phyloP scores from a whole-genome alignment of 2,797 vertebrate species.

The Australoheros facetus region DNA sequence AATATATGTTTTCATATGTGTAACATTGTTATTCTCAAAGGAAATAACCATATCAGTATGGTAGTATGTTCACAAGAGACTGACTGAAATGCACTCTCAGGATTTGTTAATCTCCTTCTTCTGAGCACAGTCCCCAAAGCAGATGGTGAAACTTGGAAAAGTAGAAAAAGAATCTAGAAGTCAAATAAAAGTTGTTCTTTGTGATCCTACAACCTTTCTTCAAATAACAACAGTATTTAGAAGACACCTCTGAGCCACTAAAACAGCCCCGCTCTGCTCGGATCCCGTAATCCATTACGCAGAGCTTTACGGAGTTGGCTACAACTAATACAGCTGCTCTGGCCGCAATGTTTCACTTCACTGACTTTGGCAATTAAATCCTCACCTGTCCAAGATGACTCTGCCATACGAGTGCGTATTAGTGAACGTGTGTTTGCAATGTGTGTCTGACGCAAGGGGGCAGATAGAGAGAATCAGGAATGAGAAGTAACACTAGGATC shows the following conservation, averaged over 20 bases:
- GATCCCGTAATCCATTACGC: conserved; percentile 53
- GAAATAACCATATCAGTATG: background rate
- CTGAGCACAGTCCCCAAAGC: conserved; percentile 23
- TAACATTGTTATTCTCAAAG: background rate
- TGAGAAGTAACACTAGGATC: conserved; percentile 42
- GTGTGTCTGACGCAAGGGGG: conserved; percentile 32
- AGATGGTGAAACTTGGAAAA: conserved; percentile 39
- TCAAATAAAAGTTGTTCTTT: conserved; percentile 28
- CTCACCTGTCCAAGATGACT: conserved; percentile 59
- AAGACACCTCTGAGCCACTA: conserved; percentile 14
- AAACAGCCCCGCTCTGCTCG: conserved; percentile 15
- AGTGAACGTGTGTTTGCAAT: conserved; percentile 17
- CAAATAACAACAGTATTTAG: conserved; percentile 39
- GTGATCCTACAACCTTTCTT: conserved; percentile 34
- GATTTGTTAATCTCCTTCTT: conserved; percentile 10
- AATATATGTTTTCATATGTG: background rate
- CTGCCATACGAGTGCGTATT: conserved; percentile 18
- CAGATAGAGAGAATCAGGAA: conserved; percentile 26
- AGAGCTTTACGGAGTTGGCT: conserved; percentile 18
- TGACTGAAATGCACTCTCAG: conserved; percentile 14
- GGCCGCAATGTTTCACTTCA: conserved; percentile 48
- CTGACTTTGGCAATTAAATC: conserved; percentile 68
- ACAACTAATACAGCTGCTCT: conserved; percentile 50
- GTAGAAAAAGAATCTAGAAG: conserved; percentile 35
- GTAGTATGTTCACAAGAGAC: background rate